Base-by-base conservation (phyloP, 2,113 vertebrate species). In the Neogobius melanostomus region DNA sequence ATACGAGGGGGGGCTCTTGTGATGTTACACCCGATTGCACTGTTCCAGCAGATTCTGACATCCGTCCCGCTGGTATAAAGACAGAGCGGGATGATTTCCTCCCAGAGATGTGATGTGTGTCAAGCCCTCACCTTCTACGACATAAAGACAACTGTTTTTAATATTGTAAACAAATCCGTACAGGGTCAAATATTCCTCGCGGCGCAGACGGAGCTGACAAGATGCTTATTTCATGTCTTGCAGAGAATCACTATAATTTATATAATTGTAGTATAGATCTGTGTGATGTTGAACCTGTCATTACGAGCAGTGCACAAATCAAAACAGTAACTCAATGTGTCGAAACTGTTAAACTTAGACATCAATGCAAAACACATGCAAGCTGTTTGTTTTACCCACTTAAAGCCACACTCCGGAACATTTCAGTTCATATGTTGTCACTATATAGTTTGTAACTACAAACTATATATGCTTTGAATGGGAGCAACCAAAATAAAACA, bases 21-120 rank as follows among this genome's bases (percentile, higher is more conserved):
- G 86, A 91, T 88, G 79, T 88, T 88, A 73, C 80, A 83, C 76
- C 83, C 73, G 80, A 85, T 83, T 84, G 81, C 78, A 79, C 83
- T 70, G 70, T 79, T 87, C 70, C 53, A 85, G 11, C 66, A 80
- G 74, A 69, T 69, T 6, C 62, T 87, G 85, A 82, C 85, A 83
- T 82, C 77, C 57, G 57, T 81, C 77, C 77, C 66, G 73, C 81
- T 87, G 86, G 80, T 83, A 81, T 69, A 85, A 85, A 90, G 81
- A 81, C 75, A 50, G 47, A 45, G 66, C 80, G 70, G 85, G 87
- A 83, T 72, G 72, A 64, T 64, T 69, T 75, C 73, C 69, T 49
- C 68, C 51, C 64, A 77, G 67, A 83, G 67, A 77, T 36, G 50
- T 43, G 68, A 88, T 59, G 63, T 54, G 66, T 56, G 60, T 64